Percentiles rank a stretch among this genome's conserved stretches.
These are phyloP conservation scores for Brachionus koreanus DNA, from an alignment of 1,140 invertebrate genomes.

Conservation along the genomic window DNA sequence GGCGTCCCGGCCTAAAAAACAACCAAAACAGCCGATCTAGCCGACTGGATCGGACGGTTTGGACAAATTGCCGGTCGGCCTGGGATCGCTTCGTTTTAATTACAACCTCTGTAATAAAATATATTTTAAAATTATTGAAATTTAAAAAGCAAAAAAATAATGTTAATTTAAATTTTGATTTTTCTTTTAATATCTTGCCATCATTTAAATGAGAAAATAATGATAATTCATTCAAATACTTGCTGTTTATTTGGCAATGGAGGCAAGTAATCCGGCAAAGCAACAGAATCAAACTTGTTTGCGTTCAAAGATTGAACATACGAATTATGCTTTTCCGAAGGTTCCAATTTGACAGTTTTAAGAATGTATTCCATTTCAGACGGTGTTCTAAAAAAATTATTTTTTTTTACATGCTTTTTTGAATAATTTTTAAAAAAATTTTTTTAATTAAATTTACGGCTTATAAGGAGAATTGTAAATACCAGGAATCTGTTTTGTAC, in stretches of 20 bases:
- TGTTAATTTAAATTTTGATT: too few relatives aligned
- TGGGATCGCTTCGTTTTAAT: too few relatives aligned
- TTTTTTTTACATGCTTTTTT: conserved; percentile 45
- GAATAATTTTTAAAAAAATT: conserved; percentile 46
- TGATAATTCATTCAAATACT: conserved; percentile 47
- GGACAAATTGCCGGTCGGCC: too few relatives aligned
- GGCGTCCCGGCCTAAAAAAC: too few relatives aligned
- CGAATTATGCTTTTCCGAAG: too few relatives aligned
- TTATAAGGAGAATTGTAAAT: conserved; percentile 58
- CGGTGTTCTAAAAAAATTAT: conserved; percentile 44
- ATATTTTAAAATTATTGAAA: too few relatives aligned
- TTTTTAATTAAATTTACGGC: conserved; percentile 51
- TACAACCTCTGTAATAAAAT: too few relatives aligned
- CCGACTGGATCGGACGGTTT: too few relatives aligned
- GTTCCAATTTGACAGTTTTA: too few relatives aligned
- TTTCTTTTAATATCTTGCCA: too few relatives aligned
- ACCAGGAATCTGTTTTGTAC: conserved; percentile 56
- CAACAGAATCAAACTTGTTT: conserved; percentile 46
- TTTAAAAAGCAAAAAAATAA: too few relatives aligned
- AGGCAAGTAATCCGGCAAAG: conserved; percentile 50
- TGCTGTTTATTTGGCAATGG: conserved; percentile 53
- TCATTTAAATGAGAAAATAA: background rate
- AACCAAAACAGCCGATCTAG: too few relatives aligned
- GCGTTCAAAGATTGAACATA: conserved; percentile 52
- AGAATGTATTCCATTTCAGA: background rate